Base-by-base conservation (phyloP, 1,140 invertebrate genomes). In the Ganaspis sp. region DNA sequence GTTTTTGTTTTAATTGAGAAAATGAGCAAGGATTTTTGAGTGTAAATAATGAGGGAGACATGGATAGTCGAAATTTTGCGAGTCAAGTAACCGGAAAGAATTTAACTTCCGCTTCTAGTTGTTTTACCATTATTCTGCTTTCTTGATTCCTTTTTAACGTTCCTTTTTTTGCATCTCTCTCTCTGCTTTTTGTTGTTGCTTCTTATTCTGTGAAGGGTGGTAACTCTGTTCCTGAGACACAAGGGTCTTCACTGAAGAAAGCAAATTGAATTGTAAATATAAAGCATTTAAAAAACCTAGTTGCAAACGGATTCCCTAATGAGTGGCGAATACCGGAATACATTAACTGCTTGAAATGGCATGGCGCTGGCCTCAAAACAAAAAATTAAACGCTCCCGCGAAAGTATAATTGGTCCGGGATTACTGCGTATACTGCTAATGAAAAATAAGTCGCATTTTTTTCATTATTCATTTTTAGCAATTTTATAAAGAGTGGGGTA, bases 201-300 rank as follows among this genome's bases (percentile, higher is more conserved):
- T 73, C 42, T 69, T 21, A 40, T 38, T 34, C 34, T 74, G 17
- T 17, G 38, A 69, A 23, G 49, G 49, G 26, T 54, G 12, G 53
- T 12, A 49, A 1, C 38, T 26, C 53, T 64, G 78, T 77, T 21
- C 19, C 45, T 70, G 40, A 72, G 11, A 17, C 19, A 21, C 49
- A 38, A 71, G 69, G 58, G 34, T 71, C 74, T 76, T 58, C 73
- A 70, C 71, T 64, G 54, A 76, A 82, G 80, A 85, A 86, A 82
- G 79, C 82, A 85, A 89, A 89, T 89, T 89, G 87, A 89, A 88
- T 89, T 89, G 87, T 87, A 89, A 88, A 89, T 88, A 88, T 82
- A 85, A 84, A 86, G 80, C 86, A 81, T 86, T 89, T 85, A 87
- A 88, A n/a, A 88, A 88, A 88, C 82, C 75, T 74, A 80, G 75